Base-by-base conservation (phyloP, 2,113 vertebrate species). In the Pangasianodon hypophthalmus region DNA sequence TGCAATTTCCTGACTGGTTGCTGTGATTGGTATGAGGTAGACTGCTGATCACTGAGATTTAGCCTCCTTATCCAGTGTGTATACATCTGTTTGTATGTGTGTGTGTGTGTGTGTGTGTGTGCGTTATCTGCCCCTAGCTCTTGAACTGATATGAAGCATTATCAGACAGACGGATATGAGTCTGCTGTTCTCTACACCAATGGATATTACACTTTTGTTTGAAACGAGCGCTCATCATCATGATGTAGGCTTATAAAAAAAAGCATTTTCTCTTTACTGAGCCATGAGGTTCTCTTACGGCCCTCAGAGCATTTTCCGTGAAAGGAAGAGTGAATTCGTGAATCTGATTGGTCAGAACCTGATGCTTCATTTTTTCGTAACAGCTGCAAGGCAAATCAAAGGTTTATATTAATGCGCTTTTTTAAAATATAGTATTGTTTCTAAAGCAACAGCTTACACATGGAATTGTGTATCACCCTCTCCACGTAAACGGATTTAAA, bases 81-180 rank as follows among this genome's bases (percentile, higher is more conserved):
- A 13, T 77, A 41, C 48, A 18, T 88, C 21, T 46, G n/a, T 9
- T 44, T 90, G 48, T 56, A 82, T 90, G 90, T 89, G 87, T 82
- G 87, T 87, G 92, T 86, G 90, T 88, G 89, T 56, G 85, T 81
- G 88, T 1, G 0, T 2, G 86, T 90, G 84, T 67, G 29, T 37
- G 67, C 44, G 71, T 94, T 93, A 94, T 95, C 94, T 87, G 13
- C 79, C 29, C 2, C 79, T 8, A 54, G 91, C 79, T 77, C 84
- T 44, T 79, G 82, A 88, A 94, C 54, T 58, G 73, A 91, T 91
- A 64, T 26, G 46, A 67, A 91, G 89, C 88, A 86, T 90, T 93
- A 93, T 94, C 92, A 88, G 87, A 73, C 88, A 46, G 91, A 77
- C 80, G 88, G 92, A 94, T 92, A 94, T 95, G 91, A 93, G 92